phyloP scores from a whole-genome alignment of 2,888 invertebrate genomes.

The Rhamphomyia laevipes region DNA sequence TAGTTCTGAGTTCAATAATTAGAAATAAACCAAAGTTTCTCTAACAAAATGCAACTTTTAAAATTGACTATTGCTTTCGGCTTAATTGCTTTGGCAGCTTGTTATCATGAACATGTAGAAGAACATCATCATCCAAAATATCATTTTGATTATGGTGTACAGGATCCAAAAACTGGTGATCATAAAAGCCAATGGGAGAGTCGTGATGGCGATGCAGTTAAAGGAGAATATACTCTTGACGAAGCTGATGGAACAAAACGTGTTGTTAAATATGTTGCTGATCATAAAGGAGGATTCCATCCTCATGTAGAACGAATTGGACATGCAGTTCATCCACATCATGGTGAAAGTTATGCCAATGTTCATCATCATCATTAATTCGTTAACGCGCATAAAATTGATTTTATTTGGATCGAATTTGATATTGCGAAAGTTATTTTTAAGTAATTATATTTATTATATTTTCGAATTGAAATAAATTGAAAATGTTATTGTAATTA shows the following conservation, averaged over 20 bases:
- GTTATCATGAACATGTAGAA: slow-evolving; percentile 21
- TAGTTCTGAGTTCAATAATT: no score
- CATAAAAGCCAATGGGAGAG: slow-evolving; percentile 41
- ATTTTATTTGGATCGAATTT: no score
- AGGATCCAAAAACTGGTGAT: slow-evolving; percentile 40
- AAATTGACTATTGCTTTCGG: no score
- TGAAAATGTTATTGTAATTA: no score
- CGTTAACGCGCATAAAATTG: no score
- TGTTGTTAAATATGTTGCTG: slow-evolving; percentile 30
- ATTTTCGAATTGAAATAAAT: no score
- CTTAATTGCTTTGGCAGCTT: no score
- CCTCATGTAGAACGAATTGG: slow-evolving; percentile 31
- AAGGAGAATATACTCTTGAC: slow-evolving; percentile 20
- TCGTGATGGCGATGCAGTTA: slow-evolving; percentile 42
- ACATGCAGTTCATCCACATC: slow-evolving; percentile 10
- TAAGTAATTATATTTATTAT: no score
- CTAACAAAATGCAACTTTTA: no score
- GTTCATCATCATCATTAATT: not conserved
- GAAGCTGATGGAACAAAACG: slow-evolving; percentile 18
- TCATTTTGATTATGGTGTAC: slow-evolving; percentile 40
- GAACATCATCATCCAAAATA: slow-evolving; percentile 38
- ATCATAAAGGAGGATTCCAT: slow-evolving; percentile 30
- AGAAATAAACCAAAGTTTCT: no score
- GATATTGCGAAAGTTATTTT: no score
- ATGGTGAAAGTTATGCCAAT: slow-evolving; percentile 9